Conservation (phyloP, 2,888 invertebrate species). For the Drepanosiphum platanoidis region DNA sequence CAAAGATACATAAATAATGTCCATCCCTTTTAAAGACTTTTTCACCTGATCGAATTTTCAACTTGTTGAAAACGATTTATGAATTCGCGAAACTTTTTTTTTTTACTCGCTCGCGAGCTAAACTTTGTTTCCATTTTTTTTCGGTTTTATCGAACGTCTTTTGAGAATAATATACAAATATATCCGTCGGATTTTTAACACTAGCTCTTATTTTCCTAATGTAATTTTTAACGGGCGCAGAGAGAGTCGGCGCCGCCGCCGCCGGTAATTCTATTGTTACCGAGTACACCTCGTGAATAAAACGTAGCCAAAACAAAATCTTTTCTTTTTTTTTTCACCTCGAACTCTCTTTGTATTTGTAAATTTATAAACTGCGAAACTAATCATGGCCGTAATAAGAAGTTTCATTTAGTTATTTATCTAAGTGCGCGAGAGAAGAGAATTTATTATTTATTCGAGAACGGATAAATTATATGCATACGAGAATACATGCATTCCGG, state of each 20-base stretch:
- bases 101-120: no score
- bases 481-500: no score
- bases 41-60: slow-evolving; percentile 20
- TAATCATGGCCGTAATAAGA: neutral
- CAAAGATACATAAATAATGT: slow-evolving; percentile 9
- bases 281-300: neutral
- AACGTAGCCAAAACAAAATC: neutral
- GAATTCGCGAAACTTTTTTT: neutral
- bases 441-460: no score
- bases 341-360: neutral
- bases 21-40: slow-evolving; percentile 27
- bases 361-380: neutral
- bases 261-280: neutral
- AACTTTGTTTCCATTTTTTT: neutral
- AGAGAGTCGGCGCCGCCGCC: no score
- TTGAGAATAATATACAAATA: neutral
- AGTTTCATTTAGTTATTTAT: no score
- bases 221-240: neutral
- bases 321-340: neutral
- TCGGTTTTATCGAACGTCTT: neutral
- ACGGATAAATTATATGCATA: no score
- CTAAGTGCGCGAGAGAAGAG: no score
- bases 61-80: slow-evolving; percentile 42
- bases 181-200: no score
- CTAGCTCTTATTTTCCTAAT: no score